Evolutionary conservation across 2,888 invertebrate genomes (phyloP), one percentile per base, ranked within the genome.

Genomic region (Thecocarcelia acutangulata): DNA sequence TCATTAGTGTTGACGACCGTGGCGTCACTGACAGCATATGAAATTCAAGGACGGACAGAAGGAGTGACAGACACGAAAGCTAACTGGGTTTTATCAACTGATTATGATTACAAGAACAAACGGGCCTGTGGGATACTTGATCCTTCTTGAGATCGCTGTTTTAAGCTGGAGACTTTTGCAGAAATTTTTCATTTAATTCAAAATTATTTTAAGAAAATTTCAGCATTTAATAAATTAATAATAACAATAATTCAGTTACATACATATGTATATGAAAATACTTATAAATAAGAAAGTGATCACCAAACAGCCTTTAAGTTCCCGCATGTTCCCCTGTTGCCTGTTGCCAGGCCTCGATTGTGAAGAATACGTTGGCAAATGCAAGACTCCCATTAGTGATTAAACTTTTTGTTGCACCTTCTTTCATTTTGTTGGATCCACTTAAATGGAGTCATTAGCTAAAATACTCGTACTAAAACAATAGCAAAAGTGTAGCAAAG

Each of bases 1-100:
- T 83, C 81, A 83, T 83, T 83, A 83, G 83, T 83, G 80, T 83
- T 83, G 83, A 83, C 77, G 73, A 80, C 80, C 83, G 78, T 80
- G 78, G 81, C 83, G 83, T 75, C 72, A 44, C 70, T 75, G 78
- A 77, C 78, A 78, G 78, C 80, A 77, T 48, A 56, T 68, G 24
- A 56, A 81, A 77, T 77, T 33, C 50, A 81, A 46, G 59, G 64
- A 66, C 40, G 54, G 74, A 73, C 52, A 33, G 12, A n/a, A n/a
- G 40, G 6, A 73, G 44, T 63, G 52, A 63, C 37, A 11, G 73
- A 74, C 74, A 66, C 48, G 40, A 40, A 64, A 58, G 19, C 56
- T 74, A 75, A 78, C 70, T 78, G 78, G 48, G 74, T 74, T 72
- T 66, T 56, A 66, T 59, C 59, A 61, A 68, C 42, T 58, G 58